Evolutionary conservation across 2,797 vertebrate genomes (phyloP).

Genomic region (Sandelia bainsii): DNA sequence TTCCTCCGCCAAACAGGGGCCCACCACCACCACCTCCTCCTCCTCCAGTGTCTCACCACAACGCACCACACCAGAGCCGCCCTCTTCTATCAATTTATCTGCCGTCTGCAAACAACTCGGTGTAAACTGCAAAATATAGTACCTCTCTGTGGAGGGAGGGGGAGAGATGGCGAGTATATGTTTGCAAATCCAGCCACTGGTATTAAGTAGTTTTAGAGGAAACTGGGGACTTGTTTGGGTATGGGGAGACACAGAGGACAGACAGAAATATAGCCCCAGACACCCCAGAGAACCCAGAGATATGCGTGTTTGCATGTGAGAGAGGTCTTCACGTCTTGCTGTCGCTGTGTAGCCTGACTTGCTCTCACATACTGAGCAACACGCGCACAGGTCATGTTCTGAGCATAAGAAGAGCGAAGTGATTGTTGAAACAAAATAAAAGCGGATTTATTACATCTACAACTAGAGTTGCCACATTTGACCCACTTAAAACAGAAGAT

Average conservation of each 20-base stretch:
- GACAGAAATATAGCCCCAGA: conserved; percentile 45
- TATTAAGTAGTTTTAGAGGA: conserved; percentile 52
- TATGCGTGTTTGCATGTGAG: conserved; percentile 5
- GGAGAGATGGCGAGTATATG: conserved; percentile 13
- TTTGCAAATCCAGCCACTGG: conserved; percentile 33
- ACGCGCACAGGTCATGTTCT: conserved; percentile 13
- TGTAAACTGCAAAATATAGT: conserved; percentile 72
- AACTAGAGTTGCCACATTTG: conserved; percentile 15
- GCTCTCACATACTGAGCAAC: conserved; percentile 13
- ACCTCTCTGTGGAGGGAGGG: conserved; percentile 36
- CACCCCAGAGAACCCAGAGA: conserved; percentile 24
- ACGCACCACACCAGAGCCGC: conserved; percentile 1
- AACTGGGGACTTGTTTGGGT: conserved; percentile 48
- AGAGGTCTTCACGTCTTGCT: background rate
- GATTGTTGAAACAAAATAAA: conserved; percentile 18
- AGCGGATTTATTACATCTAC: conserved; percentile 14
- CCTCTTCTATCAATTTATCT: conserved; percentile 79
- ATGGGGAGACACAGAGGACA: conserved; percentile 37
- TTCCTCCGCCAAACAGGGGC: conserved; percentile 70
- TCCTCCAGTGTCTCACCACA: conserved; percentile 32
- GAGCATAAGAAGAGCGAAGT: background rate
- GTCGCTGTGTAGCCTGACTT: conserved; percentile 1
- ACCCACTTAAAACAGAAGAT: conserved; percentile 30
- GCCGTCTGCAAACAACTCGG: conserved; percentile 75
- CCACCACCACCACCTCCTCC: background rate